Evolutionary conservation across 23 tunicate species (phyloP), one percentile per base, ranked within the genome.

Genomic region (Trididemnum clinides): DNA sequence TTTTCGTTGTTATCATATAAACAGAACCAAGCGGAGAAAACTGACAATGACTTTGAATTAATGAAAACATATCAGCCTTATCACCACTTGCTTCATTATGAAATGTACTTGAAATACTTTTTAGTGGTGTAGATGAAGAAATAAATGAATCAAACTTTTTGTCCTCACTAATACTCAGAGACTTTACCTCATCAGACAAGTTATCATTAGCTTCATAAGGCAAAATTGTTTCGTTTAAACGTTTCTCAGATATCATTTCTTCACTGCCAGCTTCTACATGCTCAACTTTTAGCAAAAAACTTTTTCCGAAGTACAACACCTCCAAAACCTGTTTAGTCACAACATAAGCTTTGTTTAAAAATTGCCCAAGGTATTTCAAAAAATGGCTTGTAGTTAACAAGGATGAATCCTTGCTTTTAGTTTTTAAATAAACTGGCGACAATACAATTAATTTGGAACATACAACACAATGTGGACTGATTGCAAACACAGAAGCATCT

Each of bases 251-350:
- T n/a, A n/a, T n/a, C n/a, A n/a, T n/a, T 28, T 66, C 75, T 29
- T 30, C n/a, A 29, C 12, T 66, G 19, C 75, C 37, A 7, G 10
- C 54, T 5, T 4, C 75, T 7, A 74, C 80, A 74, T 2, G 7
- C 5, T 44, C 58, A 39, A 26, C 80, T 7, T 27, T 22, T 33
- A 91, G 82, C 5, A 0, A 49, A 30, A 85, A 73, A 25, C 51
- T 37, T 36, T 91, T 91, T 19, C 96, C 96, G 74, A 91, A 91
- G 59, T 91, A 91, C 6, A n/a, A 32, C 0, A 86, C 58, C 0
- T 58, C 32, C 0, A 86, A 37, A 0, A 37, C 0, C 50, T 91
- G 96, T 28, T 73, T 72, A 23, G 0, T 27, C 10, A 91, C 35
- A 49, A 91, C 38, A 64, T 91, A 91, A 10, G 84, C 59, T 36